Conservation (phyloP, 1,140 invertebrate species). For the Rhysida immarginata region DNA sequence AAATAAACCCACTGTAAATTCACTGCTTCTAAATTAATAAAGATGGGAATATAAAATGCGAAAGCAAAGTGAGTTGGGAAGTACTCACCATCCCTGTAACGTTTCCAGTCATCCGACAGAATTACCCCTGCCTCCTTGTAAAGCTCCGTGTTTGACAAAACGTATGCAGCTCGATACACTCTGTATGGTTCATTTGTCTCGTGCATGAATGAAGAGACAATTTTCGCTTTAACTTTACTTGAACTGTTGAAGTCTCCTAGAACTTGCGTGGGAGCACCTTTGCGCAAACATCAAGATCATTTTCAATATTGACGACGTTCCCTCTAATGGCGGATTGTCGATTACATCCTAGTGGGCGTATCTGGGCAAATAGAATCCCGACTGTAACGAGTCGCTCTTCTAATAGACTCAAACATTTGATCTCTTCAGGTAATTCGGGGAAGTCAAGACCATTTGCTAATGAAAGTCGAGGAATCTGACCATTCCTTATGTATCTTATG, state of each 20-base stretch:
- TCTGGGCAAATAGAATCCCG: constrained; percentile 15
- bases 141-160: too few relatives aligned
- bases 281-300: constrained; percentile 10
- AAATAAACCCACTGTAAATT: too few relatives aligned
- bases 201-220: constrained; percentile 9
- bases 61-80: too few relatives aligned
- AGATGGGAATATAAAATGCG: too few relatives aligned
- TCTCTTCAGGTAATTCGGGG: background rate
- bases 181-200: constrained; percentile 11
- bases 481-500: background rate
- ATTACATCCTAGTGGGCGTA: constrained; percentile 5
- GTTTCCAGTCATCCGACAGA: too few relatives aligned
- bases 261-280: constrained; percentile 11
- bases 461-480: background rate
- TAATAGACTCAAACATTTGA: constrained; percentile 7
- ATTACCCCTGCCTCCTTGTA: too few relatives aligned
- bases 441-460: background rate
- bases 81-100: too few relatives aligned
- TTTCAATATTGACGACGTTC: constrained; percentile 14
- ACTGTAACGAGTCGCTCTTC: constrained; percentile 10
- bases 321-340: constrained; percentile 9
- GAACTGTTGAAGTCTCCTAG: constrained; percentile 11
- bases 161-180: too few relatives aligned
- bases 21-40: too few relatives aligned
- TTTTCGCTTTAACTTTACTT: constrained; percentile 11